Conservation (phyloP, 2,888 invertebrate species). For the Artemia sinica region DNA sequence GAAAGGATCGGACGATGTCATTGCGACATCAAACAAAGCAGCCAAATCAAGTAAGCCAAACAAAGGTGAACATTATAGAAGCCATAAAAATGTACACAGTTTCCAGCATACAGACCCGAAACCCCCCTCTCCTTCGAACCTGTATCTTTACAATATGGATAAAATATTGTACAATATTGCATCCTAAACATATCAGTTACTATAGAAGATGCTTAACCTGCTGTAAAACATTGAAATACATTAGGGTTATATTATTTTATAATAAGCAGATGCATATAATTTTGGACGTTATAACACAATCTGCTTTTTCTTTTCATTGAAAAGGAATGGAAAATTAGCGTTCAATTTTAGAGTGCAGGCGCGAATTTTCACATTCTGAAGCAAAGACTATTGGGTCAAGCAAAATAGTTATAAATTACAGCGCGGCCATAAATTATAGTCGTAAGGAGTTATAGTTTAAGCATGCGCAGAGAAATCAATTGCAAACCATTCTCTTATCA, state of each 20-base stretch:
- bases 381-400: not conserved
- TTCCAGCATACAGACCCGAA: no score
- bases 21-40: no score
- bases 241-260: no score
- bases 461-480: not conserved
- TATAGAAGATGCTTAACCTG: no score
- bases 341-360: not conserved
- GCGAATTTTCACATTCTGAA: slow-evolving; percentile 7
- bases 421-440: slow-evolving; percentile 2
- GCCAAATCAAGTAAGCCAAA: not conserved
- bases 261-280: not conserved
- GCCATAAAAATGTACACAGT: no score
- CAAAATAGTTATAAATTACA: not conserved
- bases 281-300: not conserved
- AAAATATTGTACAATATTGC: not conserved
- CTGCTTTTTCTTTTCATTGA: not conserved
- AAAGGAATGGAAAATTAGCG: not conserved
- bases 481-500: not conserved
- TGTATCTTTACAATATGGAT: not conserved
- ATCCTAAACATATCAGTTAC: not conserved
- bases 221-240: no score
- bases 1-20: not conserved
- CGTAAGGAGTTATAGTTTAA: not conserved
- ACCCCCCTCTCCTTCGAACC: no score
- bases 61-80: not conserved